These are phyloP conservation scores for Enteromius treurensis DNA, from an alignment of 2,797 vertebrate genomes.

Conservation along the genomic window DNA sequence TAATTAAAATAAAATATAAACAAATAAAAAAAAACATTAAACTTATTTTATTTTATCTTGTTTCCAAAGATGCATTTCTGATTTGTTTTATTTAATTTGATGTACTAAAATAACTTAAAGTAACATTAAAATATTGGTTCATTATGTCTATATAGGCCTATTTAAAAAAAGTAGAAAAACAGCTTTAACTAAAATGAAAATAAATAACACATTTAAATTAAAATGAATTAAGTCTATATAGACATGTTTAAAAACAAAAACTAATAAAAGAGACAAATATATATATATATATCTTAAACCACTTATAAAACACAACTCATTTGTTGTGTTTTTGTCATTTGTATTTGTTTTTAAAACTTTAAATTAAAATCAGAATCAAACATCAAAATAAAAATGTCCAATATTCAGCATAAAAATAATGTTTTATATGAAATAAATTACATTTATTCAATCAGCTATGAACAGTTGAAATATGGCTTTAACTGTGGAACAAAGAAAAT, in stretches of 20 bases:
- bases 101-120: neutral
- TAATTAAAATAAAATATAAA: neutral
- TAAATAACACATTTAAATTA: too few species aligned
- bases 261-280: too few species aligned
- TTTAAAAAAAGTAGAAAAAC: too few species aligned
- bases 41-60: neutral
- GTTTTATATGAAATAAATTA: neutral
- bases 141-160: too few species aligned
- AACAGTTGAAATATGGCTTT: neutral
- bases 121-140: neutral
- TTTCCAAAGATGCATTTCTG: neutral
- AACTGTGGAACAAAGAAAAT: neutral
- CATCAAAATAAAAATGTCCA: neutral
- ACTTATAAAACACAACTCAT: too few species aligned
- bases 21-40: too few species aligned
- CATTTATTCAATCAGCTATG: neutral
- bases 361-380: neutral
- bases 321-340: too few species aligned
- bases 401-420: neutral
- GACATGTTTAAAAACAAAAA: too few species aligned
- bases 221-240: too few species aligned
- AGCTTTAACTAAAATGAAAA: too few species aligned
- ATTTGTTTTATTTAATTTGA: neutral
- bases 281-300: too few species aligned
- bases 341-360: neutral